phyloP scores from a whole-genome alignment of 1,140 invertebrate species.

The Lethrus apterus region DNA sequence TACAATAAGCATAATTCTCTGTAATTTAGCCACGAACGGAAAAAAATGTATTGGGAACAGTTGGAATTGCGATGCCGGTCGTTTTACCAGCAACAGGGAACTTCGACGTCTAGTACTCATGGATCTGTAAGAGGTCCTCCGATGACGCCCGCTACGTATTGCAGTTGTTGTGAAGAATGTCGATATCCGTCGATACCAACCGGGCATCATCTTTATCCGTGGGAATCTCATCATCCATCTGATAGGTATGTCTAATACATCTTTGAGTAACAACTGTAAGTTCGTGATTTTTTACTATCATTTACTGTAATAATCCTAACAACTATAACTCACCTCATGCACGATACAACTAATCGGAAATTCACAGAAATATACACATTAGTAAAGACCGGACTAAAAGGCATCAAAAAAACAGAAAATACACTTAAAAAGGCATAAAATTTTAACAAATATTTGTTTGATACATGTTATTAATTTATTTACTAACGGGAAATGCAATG shows the following conservation, averaged over 20 bases:
- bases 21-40: constrained; percentile 70
- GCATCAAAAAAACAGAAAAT: too few relatives aligned
- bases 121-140: constrained; percentile 37
- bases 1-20: background rate
- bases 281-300: too few relatives aligned
- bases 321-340: too few relatives aligned
- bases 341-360: too few relatives aligned
- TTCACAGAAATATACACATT: too few relatives aligned
- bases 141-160: constrained; percentile 42
- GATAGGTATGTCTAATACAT: constrained; percentile 32
- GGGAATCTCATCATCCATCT: constrained; percentile 42
- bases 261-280: too few relatives aligned
- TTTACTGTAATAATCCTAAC: too few relatives aligned
- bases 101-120: constrained; percentile 44
- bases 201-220: constrained; percentile 44
- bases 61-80: constrained; percentile 74
- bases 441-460: too few relatives aligned
- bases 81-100: constrained; percentile 52
- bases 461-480: too few relatives aligned
- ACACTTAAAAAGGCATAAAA: too few relatives aligned
- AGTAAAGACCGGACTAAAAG: too few relatives aligned
- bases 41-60: constrained; percentile 92
- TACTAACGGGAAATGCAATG: too few relatives aligned
- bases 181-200: constrained; percentile 48
- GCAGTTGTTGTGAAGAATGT: constrained; percentile 67